These are phyloP conservation scores for Tethea ocularis DNA, from an alignment of 2,888 invertebrate species.

Conservation along the genomic window DNA sequence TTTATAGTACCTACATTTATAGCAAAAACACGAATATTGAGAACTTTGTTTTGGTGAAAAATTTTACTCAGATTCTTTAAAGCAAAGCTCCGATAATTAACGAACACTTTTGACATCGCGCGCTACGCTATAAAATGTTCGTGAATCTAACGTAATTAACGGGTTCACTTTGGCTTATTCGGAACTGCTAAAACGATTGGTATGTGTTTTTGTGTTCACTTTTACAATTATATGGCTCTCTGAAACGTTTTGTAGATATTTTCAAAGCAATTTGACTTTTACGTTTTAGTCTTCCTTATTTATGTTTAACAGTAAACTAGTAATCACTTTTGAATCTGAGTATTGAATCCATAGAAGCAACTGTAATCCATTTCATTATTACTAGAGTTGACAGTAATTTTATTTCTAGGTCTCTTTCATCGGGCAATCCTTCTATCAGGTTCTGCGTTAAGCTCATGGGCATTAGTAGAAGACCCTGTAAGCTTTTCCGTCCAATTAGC, in stretches of 20 bases:
- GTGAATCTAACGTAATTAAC: neutral
- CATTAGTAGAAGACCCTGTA: constrained; percentile 93
- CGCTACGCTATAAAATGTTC: neutral
- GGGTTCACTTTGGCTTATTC: neutral
- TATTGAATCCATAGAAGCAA: neutral
- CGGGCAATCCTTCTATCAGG: constrained; percentile 94
- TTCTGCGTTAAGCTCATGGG: constrained; percentile 95
- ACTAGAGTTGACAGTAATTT: constrained; percentile 1
- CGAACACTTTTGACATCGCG: neutral
- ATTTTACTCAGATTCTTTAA: neutral
- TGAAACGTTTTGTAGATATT: constrained; percentile 1
- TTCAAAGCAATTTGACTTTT: neutral
- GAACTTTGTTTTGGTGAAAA: neutral
- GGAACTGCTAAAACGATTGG: neutral
- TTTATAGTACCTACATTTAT: too few species aligned
- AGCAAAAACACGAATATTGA: neutral
- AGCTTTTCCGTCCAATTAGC: constrained; percentile 92
- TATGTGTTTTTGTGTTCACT: neutral
- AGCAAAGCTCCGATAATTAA: neutral
- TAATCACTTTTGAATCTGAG: neutral
- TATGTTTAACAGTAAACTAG: neutral
- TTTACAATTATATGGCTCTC: neutral
- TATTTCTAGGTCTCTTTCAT: constrained; percentile 89
- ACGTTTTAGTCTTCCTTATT: neutral
- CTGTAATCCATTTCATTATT: too few species aligned